phyloP scores from a whole-genome alignment of 2,888 invertebrate genomes.

The Lingula anatina region DNA sequence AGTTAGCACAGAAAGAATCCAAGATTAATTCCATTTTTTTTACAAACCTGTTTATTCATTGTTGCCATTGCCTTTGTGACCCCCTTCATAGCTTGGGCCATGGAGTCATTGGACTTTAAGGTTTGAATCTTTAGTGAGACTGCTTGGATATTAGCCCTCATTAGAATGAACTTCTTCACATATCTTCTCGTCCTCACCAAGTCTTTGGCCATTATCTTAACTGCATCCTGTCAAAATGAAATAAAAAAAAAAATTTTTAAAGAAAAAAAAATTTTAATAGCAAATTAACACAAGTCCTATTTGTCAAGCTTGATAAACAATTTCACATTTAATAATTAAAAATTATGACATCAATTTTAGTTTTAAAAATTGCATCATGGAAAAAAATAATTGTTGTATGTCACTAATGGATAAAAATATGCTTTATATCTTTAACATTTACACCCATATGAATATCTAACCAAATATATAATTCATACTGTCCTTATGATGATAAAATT shows the following conservation, averaged over 20 bases:
- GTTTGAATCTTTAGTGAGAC: constrained; percentile 92
- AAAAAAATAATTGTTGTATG: too few relatives aligned
- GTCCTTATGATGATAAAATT: not conserved
- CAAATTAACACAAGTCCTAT: too few relatives aligned
- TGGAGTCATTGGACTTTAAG: constrained; percentile 93
- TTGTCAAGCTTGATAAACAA: too few relatives aligned
- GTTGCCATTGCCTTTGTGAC: constrained; percentile 97
- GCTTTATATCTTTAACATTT: too few relatives aligned
- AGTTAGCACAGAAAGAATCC: too few relatives aligned
- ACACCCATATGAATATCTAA: not conserved
- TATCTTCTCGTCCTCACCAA: constrained; percentile 90
- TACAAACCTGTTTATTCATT: constrained; percentile 83
- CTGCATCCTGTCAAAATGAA: constrained; percentile 73
- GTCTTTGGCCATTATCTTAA: constrained; percentile 99
- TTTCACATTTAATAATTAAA: too few relatives aligned
- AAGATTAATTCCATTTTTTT: too few relatives aligned
- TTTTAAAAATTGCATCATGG: too few relatives aligned
- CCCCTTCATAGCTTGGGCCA: constrained; percentile 99
- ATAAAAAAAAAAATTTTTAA: not conserved
- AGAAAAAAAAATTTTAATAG: not conserved
- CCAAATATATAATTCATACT: not conserved
- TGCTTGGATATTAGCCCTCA: constrained; percentile 97
- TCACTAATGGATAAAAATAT: too few relatives aligned
- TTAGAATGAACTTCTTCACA: constrained; percentile 96
- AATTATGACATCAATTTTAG: too few relatives aligned